Base-by-base conservation (phyloP, 64 coral and sea anemone species). In the Montipora sp. region DNA sequence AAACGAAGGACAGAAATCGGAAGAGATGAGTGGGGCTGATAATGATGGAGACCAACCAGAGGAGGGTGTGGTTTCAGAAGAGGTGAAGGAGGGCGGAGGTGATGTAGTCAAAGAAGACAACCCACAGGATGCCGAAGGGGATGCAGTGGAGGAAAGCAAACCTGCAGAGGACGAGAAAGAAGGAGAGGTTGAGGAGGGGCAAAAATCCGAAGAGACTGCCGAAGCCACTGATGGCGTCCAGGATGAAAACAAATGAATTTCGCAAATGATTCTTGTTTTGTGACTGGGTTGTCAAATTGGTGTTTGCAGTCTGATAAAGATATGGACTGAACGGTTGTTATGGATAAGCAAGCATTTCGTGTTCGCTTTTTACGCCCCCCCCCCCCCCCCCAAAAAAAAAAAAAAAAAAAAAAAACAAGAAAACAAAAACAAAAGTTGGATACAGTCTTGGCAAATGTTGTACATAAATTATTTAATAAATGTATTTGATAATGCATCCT, bases 41-140 rank as follows among this genome's bases (percentile, higher is more conserved):
- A 84, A 22, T 75, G 92, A 90, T 27, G 72, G 19, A 75, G 72
- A 12, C 73, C 76, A 92, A 78, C 75, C 45, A 7, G 75, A 78
- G 3, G 75, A 47, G 74, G 74, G 23, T 76, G 3, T 10, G 8
- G 9, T 15, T 7, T 45, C 27, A 15, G 74, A 76, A 47, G 44
- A 76, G 11, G 74, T 76, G 6, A 43, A 76, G 23, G 74, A 46
- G 24, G 13, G 74, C 11, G 74, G 0, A 14, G 23, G 47, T 13
- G 74, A 76, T 46, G 13, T 5, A 7, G 47, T 3, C 5, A 71
- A 71, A 44, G 14, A 73, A 36, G 13, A 84, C 49, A 77, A 55
- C 7, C 48, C 65, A 57, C 79, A 92, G 76, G 75, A 66, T 77
- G 24, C 49, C 73, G 94, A 92, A 50, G 80, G 49, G 23, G 36